Evolutionary conservation across 1,140 invertebrate genomes (phyloP).

Genomic region (Portunus trituberculatus): DNA sequence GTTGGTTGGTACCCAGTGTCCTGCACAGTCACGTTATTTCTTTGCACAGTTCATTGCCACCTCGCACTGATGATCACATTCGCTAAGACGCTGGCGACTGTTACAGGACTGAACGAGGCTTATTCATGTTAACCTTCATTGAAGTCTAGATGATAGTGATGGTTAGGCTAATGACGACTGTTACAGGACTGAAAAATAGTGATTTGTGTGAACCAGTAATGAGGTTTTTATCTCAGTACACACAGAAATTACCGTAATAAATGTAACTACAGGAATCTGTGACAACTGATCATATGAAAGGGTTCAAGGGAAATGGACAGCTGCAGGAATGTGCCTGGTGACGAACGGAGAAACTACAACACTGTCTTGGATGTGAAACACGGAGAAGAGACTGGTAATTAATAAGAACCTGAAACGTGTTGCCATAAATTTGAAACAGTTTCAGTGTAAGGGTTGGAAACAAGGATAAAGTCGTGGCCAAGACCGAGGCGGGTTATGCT

Average conservation of each 20-base stretch:
- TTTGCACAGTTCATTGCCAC: not conserved
- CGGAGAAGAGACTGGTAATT: not conserved
- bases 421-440: not conserved
- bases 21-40: constrained; percentile 34
- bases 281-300: not conserved
- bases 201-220: too few relatives aligned
- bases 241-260: not conserved
- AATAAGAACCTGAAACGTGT: not conserved
- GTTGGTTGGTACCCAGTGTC: not conserved
- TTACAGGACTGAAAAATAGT: too few relatives aligned
- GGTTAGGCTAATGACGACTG: too few relatives aligned
- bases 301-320: not conserved
- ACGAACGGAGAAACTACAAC: not conserved
- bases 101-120: not conserved
- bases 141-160: not conserved
- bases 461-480: not conserved
- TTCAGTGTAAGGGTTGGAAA: not conserved
- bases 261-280: not conserved
- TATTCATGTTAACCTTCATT: not conserved
- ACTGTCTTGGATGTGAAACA: not conserved
- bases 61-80: not conserved
- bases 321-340: not conserved
- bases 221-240: not conserved
- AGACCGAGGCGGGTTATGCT: constrained; percentile 4
- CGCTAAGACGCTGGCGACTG: not conserved